phyloP scores from a whole-genome alignment of 2,888 invertebrate genomes.

The Furcula furcula region DNA sequence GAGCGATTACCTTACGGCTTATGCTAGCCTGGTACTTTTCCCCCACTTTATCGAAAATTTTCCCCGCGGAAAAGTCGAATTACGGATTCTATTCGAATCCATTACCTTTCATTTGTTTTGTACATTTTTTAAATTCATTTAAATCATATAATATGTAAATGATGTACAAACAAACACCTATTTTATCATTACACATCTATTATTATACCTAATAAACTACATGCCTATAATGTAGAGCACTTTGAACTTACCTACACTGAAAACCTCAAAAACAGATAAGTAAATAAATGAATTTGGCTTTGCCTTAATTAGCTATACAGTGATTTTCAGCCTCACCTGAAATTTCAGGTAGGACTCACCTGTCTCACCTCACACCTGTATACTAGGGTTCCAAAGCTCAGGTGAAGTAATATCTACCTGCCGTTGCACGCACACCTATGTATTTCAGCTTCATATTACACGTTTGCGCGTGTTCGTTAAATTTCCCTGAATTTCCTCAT shows the following conservation, averaged over 20 bases:
- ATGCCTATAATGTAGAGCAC: too few relatives aligned
- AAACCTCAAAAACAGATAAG: too few relatives aligned
- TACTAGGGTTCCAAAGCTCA: slow-evolving; percentile 58
- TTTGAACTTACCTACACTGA: too few relatives aligned
- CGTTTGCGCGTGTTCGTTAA: neutral
- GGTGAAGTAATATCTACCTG: slow-evolving; percentile 41
- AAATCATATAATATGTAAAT: too few relatives aligned
- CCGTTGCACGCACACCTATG: slow-evolving; percentile 12
- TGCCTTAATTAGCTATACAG: too few relatives aligned
- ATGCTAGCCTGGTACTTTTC: slow-evolving; percentile 59
- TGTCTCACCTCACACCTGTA: slow-evolving; percentile 56
- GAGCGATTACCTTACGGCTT: slow-evolving; percentile 18
- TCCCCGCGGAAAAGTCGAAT: slow-evolving; percentile 44
- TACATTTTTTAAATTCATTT: too few relatives aligned
- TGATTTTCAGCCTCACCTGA: slow-evolving; percentile 8
- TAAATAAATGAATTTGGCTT: too few relatives aligned
- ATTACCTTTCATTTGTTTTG: slow-evolving; percentile 2
- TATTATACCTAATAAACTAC: too few relatives aligned
- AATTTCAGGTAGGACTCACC: slow-evolving; percentile 43
- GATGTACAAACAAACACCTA: too few relatives aligned
- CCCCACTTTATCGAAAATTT: slow-evolving; percentile 69
- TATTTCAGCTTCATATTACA: slow-evolving; percentile 1
- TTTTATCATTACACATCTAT: too few relatives aligned
- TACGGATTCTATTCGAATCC: too few relatives aligned
- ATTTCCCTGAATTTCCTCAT: slow-evolving; percentile 1